Evolutionary conservation across 1,140 invertebrate genomes (phyloP).

Genomic region (Medauroidea extradentata): DNA sequence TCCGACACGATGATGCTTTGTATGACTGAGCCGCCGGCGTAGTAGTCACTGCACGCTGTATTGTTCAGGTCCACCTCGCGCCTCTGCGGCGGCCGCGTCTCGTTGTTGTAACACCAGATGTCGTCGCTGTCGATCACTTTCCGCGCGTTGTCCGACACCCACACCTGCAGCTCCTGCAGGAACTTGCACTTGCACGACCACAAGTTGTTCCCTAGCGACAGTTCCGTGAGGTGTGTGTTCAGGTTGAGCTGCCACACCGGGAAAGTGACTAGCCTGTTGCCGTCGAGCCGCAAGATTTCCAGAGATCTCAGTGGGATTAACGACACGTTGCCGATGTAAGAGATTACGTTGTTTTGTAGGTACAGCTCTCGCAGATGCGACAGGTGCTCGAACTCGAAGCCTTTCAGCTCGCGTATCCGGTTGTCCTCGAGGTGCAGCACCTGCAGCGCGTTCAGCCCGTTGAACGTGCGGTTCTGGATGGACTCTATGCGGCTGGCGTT

Average conservation of each 20-base stretch:
- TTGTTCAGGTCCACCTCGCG: slow-evolving; percentile 75
- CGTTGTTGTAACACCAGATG: slow-evolving; percentile 75
- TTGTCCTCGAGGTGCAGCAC: slow-evolving; percentile 84
- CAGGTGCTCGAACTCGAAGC: slow-evolving; percentile 86
- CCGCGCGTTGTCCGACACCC: slow-evolving; percentile 74
- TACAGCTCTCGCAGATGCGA: slow-evolving; percentile 76
- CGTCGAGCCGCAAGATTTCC: slow-evolving; percentile 75
- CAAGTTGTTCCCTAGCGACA: slow-evolving; percentile 73
- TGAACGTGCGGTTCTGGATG: slow-evolving; percentile 90
- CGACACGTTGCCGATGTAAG: slow-evolving; percentile 73
- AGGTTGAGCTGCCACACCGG: slow-evolving; percentile 77
- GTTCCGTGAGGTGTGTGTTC: slow-evolving; percentile 63
- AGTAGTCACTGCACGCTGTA: slow-evolving; percentile 77
- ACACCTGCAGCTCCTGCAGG: slow-evolving; percentile 76
- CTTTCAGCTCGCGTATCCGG: slow-evolving; percentile 69
- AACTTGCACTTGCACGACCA: slow-evolving; percentile 91
- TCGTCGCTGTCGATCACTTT: slow-evolving; percentile 72
- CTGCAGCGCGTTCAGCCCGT: slow-evolving; percentile 76
- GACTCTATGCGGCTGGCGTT: slow-evolving; percentile 80
- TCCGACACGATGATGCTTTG: slow-evolving; percentile 78
- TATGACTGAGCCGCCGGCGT: slow-evolving; percentile 73
- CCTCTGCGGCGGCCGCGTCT: slow-evolving; percentile 62
- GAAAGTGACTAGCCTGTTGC: slow-evolving; percentile 75
- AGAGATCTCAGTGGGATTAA: slow-evolving; percentile 71
- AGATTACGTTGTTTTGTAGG: slow-evolving; percentile 80